Evolutionary conservation across 2,113 vertebrate species (phyloP), one percentile per base, ranked within the genome.

Genomic region (Siniperca knerii): DNA sequence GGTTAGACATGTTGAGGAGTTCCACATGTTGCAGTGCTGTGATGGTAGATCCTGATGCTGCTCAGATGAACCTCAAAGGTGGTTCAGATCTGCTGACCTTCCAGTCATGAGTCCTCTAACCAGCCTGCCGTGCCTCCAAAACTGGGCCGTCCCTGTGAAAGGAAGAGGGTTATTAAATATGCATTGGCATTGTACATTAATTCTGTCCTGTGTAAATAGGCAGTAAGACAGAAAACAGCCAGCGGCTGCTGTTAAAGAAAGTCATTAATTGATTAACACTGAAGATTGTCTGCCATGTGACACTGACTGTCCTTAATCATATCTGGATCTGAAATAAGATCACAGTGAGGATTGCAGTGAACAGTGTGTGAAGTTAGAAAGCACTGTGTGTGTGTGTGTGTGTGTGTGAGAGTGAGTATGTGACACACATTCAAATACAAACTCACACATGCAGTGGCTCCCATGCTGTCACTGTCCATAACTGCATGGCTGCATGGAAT

Each of bases 291-390:
- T 66, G 75, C 64, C 50, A 21, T 33, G n/a, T 57, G 33, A 67
- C 23, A 21, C n/a, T 33, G 62, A 29, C 87, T 52, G 50, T 78
- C 67, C 46, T 70, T 68, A 90, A 86, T 87, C 84, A 91, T 90
- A 91, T 85, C 91, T 73, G 69, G 75, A 89, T 88, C 46, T 87
- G 90, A 86, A 86, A 88, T 77, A 57, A 77, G 89, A 92, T 78
- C 82, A 79, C 76, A 72, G 42, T 65, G 76, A 87, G 21, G 75
- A 77, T 54, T 54, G 42, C 50, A 86, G 84, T 55, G 82, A 10
- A 23, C 2, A 55, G n/a, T 37, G 35, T 84, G 54, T 52, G 79
- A 50, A 20, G n/a, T 4, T 25, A 16, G 58, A 67, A 64, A 8
- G 33, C 33, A 64, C 33, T 37, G 8, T 18, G 37, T 66, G 37